A percentile compares a stretch with the other conserved stretches of the same genome.
phyloP scores from a whole-genome alignment of 2,113 vertebrate genomes.

The Bujurquina vittata region DNA sequence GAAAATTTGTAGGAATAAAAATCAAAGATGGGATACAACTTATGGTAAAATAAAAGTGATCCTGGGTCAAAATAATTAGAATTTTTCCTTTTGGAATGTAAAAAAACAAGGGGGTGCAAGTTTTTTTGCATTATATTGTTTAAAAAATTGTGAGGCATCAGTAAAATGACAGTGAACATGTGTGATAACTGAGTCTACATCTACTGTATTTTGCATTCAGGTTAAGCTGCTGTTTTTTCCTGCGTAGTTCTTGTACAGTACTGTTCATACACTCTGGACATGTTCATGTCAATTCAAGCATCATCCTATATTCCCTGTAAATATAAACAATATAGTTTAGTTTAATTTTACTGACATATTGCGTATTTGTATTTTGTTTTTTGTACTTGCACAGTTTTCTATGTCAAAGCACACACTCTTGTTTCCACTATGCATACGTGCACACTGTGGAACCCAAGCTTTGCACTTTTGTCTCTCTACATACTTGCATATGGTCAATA shows the following conservation, averaged over 20 bases:
- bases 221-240: not conserved
- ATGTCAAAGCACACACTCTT: not conserved
- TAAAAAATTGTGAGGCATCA: not conserved
- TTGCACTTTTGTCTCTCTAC: not conserved
- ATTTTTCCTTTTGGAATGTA: too few species aligned
- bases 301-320: not conserved
- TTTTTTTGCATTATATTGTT: too few species aligned
- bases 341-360: not conserved
- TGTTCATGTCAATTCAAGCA: not conserved
- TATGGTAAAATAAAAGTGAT: too few species aligned
- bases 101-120: too few species aligned
- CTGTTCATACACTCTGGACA: not conserved
- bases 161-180: not conserved
- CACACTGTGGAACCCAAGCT: not conserved
- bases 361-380: not conserved
- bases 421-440: not conserved
- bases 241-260: not conserved
- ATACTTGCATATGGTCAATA: not conserved
- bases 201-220: not conserved
- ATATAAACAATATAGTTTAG: not conserved
- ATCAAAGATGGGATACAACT: too few species aligned
- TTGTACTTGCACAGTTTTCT: not conserved
- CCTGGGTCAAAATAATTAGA: too few species aligned
- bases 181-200: not conserved
- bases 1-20: too few species aligned